Percentiles rank a stretch among this genome's conserved stretches.
Evolutionary conservation across 1,140 invertebrate species (phyloP).

Genomic region (Lamellibrachia luymesi): DNA sequence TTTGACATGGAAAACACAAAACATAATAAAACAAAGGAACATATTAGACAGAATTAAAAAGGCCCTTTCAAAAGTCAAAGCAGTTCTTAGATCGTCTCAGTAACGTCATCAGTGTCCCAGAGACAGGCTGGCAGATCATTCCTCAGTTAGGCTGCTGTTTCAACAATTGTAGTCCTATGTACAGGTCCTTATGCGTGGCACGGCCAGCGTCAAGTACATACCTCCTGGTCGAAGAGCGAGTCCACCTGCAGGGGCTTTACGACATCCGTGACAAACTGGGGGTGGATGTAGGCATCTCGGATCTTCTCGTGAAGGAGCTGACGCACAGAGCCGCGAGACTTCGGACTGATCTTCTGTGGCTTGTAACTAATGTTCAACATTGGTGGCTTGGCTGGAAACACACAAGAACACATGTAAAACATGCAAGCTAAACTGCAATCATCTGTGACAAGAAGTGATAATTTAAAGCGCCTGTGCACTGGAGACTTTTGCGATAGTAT

Average conservation of each 20-base stretch:
- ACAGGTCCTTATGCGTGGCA: not conserved
- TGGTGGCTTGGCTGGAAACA: slow-evolving; percentile 72
- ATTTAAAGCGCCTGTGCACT: too few relatives aligned
- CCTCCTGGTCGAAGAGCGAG: slow-evolving; percentile 97
- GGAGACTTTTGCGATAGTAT: too few relatives aligned
- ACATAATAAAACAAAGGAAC: too few relatives aligned
- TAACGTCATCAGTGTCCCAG: too few relatives aligned
- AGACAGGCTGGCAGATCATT: not conserved
- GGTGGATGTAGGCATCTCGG: slow-evolving; percentile 93
- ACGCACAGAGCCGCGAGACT: slow-evolving; percentile 89
- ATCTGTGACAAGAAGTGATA: not conserved
- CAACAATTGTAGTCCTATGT: not conserved
- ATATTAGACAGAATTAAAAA: too few relatives aligned
- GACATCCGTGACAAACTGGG: slow-evolving; percentile 97
- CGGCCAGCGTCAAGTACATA: slow-evolving; percentile 28
- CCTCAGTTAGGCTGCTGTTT: not conserved
- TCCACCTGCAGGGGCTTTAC: slow-evolving; percentile 99
- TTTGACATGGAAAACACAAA: too few relatives aligned
- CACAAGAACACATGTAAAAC: not conserved
- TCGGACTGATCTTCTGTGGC: slow-evolving; percentile 99
- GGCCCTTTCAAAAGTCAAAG: too few relatives aligned
- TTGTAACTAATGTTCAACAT: slow-evolving; percentile 98
- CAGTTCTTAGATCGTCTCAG: too few relatives aligned
- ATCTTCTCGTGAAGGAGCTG: slow-evolving; percentile 94
- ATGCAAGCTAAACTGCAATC: slow-evolving; percentile 2